Base-by-base conservation (phyloP, 2,797 vertebrate genomes). In the Lacerta viridis region DNA sequence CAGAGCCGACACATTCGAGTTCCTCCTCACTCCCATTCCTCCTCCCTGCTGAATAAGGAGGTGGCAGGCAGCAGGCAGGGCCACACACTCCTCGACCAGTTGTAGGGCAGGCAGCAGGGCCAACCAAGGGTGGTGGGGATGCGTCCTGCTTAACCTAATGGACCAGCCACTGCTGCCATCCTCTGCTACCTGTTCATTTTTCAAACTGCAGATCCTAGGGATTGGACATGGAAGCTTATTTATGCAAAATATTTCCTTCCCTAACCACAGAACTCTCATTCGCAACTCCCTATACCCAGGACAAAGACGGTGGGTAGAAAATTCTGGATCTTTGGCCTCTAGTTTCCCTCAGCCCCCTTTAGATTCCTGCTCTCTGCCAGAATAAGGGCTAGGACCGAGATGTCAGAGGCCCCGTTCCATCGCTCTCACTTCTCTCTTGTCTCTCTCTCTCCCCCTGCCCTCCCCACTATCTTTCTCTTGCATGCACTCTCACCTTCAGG, bases 401-500 rank as follows among this genome's bases (percentile, higher is more conserved):
- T 3, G 11, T 20, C n/a, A 3, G 3, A 41, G 8, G 20, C 9
- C 18, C 1, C 55, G n/a, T 7, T 20, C 69, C 61, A 64, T 5
- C 61, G 5, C 59, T 23, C 59, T 64, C 18, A 50, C 11, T 50
- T 50, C 61, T 64, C 61, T 18, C 61, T 2, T 5, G 2, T 18
- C 20, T 50, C 61, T 64, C 61, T 18, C 61, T 2, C 61, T 64
- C 61, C 6, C 50, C 50, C 50, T 55, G 50, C 13, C 46, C 1
- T 0, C 1, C 13, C 50, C 50, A 0, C 13, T 13, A 2, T 15
- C 13, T 55, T 55, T 55, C 50, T 1, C 50, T 55, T 5, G 18
- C 61, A 8, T 7, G 1, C 20, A 7, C 87, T 77, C 87, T 77
- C 64, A 89, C 82, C 80, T 86, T 87, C 46, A 87, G 78, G 71